Percentiles rank a stretch among this genome's conserved stretches.
phyloP scores from a whole-genome alignment of 2,888 invertebrate genomes.

The Galeopsomyia nigrocyanea region DNA sequence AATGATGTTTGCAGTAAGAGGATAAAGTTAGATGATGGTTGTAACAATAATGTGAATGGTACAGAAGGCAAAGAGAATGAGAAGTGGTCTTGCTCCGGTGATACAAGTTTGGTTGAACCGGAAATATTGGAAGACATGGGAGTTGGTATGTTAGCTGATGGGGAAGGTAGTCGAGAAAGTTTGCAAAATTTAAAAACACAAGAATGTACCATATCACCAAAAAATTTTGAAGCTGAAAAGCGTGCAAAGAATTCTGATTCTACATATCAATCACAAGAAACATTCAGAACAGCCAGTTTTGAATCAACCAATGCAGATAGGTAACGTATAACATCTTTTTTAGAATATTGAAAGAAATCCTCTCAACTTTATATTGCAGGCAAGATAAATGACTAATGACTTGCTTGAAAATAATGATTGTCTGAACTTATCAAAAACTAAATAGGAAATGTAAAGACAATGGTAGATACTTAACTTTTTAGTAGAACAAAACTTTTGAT shows the following conservation, averaged over 20 bases:
- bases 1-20: slow-evolving; percentile 58
- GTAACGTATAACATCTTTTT: slow-evolving; percentile 47
- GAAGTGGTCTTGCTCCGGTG: slow-evolving; percentile 62
- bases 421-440: no score
- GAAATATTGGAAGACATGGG: slow-evolving; percentile 75
- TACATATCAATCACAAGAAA: slow-evolving; percentile 53
- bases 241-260: slow-evolving; percentile 51
- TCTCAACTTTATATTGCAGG: no score
- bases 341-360: no score
- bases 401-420: no score
- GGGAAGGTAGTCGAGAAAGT: slow-evolving; percentile 67
- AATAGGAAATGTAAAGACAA: no score
- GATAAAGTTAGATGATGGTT: slow-evolving; percentile 61
- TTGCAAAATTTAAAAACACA: slow-evolving; percentile 59
- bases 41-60: slow-evolving; percentile 62
- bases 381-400: no score
- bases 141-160: slow-evolving; percentile 73
- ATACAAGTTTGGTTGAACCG: slow-evolving; percentile 66
- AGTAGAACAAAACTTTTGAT: not conserved
- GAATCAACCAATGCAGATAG: slow-evolving; percentile 56
- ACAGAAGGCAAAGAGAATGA: slow-evolving; percentile 55
- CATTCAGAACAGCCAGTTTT: slow-evolving; percentile 54
- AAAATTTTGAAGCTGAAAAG: slow-evolving; percentile 53
- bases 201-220: slow-evolving; percentile 64
- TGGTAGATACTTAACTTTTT: no score